A percentile compares a stretch with the other conserved stretches of the same genome.
Evolutionary conservation across 1,140 invertebrate species (phyloP).

Genomic region (Magallana gigas): DNA sequence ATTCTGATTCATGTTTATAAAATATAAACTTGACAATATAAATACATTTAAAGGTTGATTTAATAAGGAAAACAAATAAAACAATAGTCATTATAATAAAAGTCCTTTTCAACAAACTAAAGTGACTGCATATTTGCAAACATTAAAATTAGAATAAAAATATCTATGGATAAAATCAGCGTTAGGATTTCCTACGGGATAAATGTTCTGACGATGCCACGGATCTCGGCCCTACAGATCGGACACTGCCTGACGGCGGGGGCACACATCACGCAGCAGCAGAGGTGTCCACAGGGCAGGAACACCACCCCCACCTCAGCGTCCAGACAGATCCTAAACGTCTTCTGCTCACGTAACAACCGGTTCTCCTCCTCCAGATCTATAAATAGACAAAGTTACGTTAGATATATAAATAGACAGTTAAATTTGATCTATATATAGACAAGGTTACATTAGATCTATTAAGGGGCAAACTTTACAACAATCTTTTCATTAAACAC

Average conservation of each 20-base stretch:
- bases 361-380: conserved; percentile 56
- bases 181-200: conserved; percentile 14
- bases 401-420: neutral
- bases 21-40: too few species aligned
- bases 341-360: conserved; percentile 86
- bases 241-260: conserved; percentile 88
- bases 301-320: conserved; percentile 91
- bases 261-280: conserved; percentile 91
- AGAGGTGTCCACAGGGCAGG: conserved; percentile 92
- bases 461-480: too few species aligned
- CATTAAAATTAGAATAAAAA: too few species aligned
- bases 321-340: conserved; percentile 95
- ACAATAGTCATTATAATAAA: too few species aligned
- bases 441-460: neutral
- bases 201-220: conserved; percentile 63
- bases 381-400: neutral
- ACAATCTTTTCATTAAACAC: too few species aligned
- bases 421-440: neutral
- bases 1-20: too few species aligned
- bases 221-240: conserved; percentile 84
- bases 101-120: too few species aligned
- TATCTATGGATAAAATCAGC: too few species aligned
- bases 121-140: too few species aligned
- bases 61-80: too few species aligned
- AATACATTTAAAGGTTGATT: too few species aligned